A percentile compares a stretch with the other conserved stretches of the same genome.
These are phyloP conservation scores for Bombus sibiricus DNA, from an alignment of 1,140 invertebrate genomes.

Conservation along the genomic window DNA sequence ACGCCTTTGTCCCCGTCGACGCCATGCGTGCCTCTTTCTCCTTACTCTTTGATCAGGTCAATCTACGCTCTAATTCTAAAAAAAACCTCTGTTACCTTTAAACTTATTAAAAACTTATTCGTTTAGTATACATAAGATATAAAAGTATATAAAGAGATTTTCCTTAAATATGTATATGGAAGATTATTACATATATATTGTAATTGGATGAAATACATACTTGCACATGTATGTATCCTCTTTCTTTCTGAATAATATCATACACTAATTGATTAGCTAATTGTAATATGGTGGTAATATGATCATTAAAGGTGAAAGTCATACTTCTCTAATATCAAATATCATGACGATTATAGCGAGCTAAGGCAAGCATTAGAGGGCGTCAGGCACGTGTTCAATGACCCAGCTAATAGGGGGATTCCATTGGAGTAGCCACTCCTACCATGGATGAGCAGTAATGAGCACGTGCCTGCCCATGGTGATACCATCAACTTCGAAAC, in stretches of 20 bases:
- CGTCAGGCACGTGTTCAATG: slow-evolving; percentile 29
- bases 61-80: not conserved
- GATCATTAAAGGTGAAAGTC: not conserved
- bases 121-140: not conserved
- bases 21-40: too few species aligned
- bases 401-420: slow-evolving; percentile 43
- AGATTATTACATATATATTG: not conserved
- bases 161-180: not conserved
- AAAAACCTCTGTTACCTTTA: not conserved
- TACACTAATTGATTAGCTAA: not conserved
- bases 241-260: not conserved
- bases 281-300: not conserved
- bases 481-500: slow-evolving; percentile 64
- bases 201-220: not conserved
- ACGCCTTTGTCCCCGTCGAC: slow-evolving; percentile 20
- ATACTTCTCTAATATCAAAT: not conserved
- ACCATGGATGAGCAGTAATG: slow-evolving; percentile 45
- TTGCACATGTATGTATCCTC: not conserved
- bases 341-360: not conserved
- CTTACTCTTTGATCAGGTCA: not conserved
- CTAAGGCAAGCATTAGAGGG: not conserved
- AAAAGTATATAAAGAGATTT: too few species aligned
- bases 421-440: slow-evolving; percentile 19
- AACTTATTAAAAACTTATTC: not conserved
- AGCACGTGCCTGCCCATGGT: slow-evolving; percentile 66